Percentiles rank a stretch among this genome's conserved stretches.
Conservation (phyloP, 2,797 vertebrate genomes). For the Hafferia zeledoni region DNA sequence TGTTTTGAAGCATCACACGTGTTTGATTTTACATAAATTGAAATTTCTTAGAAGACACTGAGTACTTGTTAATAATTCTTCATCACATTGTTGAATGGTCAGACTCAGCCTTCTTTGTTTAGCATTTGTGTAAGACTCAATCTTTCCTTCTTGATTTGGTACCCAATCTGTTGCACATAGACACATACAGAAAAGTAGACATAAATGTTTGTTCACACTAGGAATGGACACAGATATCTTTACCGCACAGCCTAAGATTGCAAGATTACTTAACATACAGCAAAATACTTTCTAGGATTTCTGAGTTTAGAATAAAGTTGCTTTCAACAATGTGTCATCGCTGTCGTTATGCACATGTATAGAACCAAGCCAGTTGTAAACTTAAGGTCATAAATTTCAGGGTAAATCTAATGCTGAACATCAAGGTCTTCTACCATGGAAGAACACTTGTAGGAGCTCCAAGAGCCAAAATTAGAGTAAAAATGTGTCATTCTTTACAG, state of each 20-base stretch:
- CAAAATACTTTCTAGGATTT: background rate
- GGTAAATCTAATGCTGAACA: background rate
- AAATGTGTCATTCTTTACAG: background rate
- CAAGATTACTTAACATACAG: background rate
- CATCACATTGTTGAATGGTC: background rate
- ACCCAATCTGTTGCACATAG: background rate
- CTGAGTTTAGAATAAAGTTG: background rate
- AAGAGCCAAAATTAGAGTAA: background rate
- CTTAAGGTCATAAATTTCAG: background rate
- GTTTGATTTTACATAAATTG: background rate
- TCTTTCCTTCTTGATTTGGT: background rate
- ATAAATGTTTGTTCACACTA: background rate
- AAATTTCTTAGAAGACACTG: background rate
- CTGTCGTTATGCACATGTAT: background rate
- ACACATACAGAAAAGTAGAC: background rate
- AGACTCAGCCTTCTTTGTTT: background rate
- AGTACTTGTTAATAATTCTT: background rate
- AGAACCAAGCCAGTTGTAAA: background rate
- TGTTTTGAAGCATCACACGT: background rate
- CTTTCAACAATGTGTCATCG: background rate
- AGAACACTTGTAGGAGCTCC: background rate
- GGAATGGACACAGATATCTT: background rate
- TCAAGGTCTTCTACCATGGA: background rate
- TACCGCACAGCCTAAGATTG: background rate
- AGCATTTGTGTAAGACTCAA: background rate